These are phyloP conservation scores for Archilochus colubris DNA, from an alignment of 2,113 vertebrate genomes.

Conservation along the genomic window DNA sequence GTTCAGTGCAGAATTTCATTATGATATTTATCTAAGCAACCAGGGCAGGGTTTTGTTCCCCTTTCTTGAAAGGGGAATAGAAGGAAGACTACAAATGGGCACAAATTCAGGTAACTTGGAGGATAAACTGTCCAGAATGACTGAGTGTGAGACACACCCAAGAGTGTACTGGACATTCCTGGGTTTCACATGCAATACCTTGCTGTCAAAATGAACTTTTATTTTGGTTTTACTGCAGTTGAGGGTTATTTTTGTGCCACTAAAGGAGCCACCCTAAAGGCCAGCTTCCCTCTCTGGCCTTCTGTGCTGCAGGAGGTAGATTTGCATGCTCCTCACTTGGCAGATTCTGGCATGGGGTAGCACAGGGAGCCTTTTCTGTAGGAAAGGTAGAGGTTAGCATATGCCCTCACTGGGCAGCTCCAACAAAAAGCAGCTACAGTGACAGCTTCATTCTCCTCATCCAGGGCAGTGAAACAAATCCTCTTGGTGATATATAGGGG, in stretches of 20 bases:
- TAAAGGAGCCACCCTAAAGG: background rate
- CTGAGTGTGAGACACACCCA: background rate
- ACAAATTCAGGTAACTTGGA: background rate
- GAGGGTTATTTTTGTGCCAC: background rate
- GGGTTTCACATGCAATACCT: background rate
- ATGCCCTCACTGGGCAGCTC: background rate
- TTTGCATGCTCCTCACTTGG: background rate
- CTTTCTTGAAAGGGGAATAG: background rate
- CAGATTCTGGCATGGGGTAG: background rate
- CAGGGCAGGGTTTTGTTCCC: background rate
- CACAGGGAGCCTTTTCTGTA: background rate
- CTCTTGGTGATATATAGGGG: background rate
- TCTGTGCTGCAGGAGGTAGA: background rate
- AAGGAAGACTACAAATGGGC: background rate
- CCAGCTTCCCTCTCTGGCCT: background rate
- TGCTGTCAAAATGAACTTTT: background rate
- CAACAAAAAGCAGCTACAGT: conserved; percentile 20
- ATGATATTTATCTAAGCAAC: background rate
- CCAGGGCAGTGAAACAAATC: background rate
- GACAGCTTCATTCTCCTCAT: conserved; percentile 11
- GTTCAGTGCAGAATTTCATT: background rate
- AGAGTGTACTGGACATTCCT: fast-evolving
- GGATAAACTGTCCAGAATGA: background rate
- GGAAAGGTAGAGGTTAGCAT: background rate
- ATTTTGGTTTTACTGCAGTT: background rate